These are phyloP conservation scores for Lasioglossum zephyrum DNA, from an alignment of 2,888 invertebrate species.

Conservation along the genomic window DNA sequence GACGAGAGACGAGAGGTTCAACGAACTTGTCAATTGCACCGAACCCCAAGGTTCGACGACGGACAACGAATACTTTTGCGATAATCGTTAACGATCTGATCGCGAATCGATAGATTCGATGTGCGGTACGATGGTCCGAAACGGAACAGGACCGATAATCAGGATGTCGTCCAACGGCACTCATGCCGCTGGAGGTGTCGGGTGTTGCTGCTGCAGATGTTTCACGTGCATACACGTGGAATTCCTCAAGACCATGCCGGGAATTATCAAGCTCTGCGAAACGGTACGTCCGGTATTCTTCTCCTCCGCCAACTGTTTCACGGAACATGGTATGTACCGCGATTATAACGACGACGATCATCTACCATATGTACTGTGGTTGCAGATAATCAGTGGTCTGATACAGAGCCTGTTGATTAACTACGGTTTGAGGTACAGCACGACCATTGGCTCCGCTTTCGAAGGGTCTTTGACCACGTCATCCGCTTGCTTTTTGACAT, in stretches of 20 bases:
- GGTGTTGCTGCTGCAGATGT: constrained; percentile 89
- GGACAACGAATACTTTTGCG: background rate
- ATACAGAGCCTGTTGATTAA: constrained; percentile 93
- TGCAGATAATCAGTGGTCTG: constrained; percentile 90
- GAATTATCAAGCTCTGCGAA: constrained; percentile 91
- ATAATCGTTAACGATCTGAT: background rate
- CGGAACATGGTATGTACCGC: background rate
- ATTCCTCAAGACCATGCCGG: constrained; percentile 90
- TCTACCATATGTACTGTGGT: background rate
- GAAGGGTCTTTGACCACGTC: constrained; percentile 93
- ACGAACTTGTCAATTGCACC: constrained; percentile 45
- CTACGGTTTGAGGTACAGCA: constrained; percentile 90
- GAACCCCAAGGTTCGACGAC: background rate
- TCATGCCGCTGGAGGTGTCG: constrained; percentile 86
- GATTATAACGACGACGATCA: background rate
- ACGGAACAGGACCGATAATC: constrained; percentile 76
- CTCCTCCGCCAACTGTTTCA: background rate
- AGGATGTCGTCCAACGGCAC: constrained; percentile 75
- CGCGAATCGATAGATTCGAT: background rate
- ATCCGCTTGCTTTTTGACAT: constrained; percentile 92
- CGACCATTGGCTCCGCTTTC: constrained; percentile 91
- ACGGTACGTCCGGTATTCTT: constrained; percentile 86
- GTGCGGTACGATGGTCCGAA: constrained; percentile 63
- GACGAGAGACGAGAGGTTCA: constrained; percentile 46
- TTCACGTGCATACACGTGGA: constrained; percentile 92